Base-by-base conservation (phyloP, 2,888 invertebrate species). In the Biston betularia region DNA sequence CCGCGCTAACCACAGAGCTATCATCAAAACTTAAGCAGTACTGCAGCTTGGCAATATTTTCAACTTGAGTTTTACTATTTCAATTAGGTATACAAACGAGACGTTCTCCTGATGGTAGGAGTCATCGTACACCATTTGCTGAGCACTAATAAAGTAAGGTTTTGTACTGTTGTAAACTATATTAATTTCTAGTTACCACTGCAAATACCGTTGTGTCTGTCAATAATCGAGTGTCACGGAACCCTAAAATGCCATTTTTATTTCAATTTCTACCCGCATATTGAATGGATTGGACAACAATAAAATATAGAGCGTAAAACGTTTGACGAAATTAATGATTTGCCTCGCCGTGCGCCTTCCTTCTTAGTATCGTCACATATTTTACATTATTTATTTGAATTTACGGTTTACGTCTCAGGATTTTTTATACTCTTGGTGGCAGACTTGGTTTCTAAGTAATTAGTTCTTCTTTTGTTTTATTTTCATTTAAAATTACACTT, bases 271-370 rank as follows among this genome's bases (percentile, higher is more conserved):
- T 75, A 73, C 76, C 80, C 77, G 78, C 79, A 80, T 81, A 78
- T 78, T 66, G 65, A 58, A 56, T 76, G 79, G 61, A 52, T 46
- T 75, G 78, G 78, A 79, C 85, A 84, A 84, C 85, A 88, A 89
- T 88, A 89, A 89, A 90, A 90, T 90, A 84, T 87, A 83, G 88
- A 84, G 88, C 86, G 84, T 80, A 84, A 82, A 75, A 78, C 75
- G 72, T 78, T 75, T 69, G 75, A 73, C 71, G 74, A 83, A 83
- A 87, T 89, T 85, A 85, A 87, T 86, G 82, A 80, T 77, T 74
- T 72, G 67, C 75, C 73, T 52, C 56, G 54, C 65, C 50, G 44
- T 14, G 58, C 58, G 54, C 49, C 70, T 62, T 65, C 58, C 46
- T 71, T 74, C 72, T 60, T 15, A 65, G 71, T 57, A 60, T 56